Conservation (phyloP, 2,888 invertebrate genomes). For the Mylabris sibirica region DNA sequence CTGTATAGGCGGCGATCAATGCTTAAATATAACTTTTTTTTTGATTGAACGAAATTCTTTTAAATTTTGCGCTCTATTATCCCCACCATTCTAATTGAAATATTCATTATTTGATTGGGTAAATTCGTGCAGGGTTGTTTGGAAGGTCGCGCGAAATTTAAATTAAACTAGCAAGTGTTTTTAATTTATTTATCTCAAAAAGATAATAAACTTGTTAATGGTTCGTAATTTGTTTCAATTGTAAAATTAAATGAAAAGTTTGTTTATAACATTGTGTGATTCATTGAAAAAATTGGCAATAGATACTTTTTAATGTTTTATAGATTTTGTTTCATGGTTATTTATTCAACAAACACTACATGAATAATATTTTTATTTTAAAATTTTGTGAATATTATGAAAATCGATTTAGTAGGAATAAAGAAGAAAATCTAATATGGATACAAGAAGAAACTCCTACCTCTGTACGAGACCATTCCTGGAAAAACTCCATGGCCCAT, state of each 20-base stretch:
- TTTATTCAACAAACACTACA: conserved; percentile 23
- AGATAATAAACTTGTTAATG: not conserved
- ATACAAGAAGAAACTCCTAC: conserved; percentile 5
- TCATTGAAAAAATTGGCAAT: conserved; percentile 36
- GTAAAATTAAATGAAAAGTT: not conserved
- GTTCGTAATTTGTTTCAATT: not conserved
- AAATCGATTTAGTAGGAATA: too few relatives aligned
- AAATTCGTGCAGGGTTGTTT: too few relatives aligned
- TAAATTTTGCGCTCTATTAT: too few relatives aligned
- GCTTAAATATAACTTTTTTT: too few relatives aligned
- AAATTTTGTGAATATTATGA: not conserved
- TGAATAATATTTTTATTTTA: conserved; percentile 26
- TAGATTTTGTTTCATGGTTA: conserved; percentile 27
- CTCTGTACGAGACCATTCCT: conserved; percentile 55
- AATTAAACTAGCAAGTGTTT: not conserved
- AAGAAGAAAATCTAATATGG: not conserved
- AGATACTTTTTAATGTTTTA: conserved; percentile 30
- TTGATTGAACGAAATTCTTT: too few relatives aligned
- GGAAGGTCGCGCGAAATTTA: not conserved
- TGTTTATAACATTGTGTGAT: conserved; percentile 33
- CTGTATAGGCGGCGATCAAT: too few relatives aligned
- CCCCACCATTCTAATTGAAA: too few relatives aligned
- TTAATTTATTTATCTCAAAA: not conserved
- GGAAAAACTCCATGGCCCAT: conserved; percentile 62
- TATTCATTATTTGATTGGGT: too few relatives aligned